Base-by-base conservation (phyloP, 2,113 vertebrate genomes). In the Aphyosemion australe region DNA sequence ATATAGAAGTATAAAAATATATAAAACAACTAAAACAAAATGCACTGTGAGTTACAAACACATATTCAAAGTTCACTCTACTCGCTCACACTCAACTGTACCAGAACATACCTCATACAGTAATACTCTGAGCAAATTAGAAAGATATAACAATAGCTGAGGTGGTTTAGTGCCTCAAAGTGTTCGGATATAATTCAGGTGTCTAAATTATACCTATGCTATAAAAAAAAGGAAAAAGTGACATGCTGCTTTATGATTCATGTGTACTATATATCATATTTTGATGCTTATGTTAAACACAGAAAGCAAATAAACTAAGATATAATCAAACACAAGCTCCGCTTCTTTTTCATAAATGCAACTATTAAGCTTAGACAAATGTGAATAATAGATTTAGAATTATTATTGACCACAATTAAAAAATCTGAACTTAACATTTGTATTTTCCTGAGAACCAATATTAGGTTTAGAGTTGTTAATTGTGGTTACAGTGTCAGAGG, bases 1-100 rank as follows among this genome's bases (percentile, higher is more conserved):
- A 65, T 83, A 82, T 75, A 86, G 63, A 87, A 82, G 74, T 91
- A 91, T 66, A 90, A 90, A 89, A 92, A 91, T 88, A 89, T 86
- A 83, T 84, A 65, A 80, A 82, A 89, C 61, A 74, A 82, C 46
- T 18, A 54, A 37, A 54, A 54, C 52, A 54, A 56, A 55, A 18
- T 54, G 74, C 58, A 72, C 52, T 80, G 80, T 88, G 84, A 84
- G 76, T 69, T 83, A 88, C 79, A 88, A 90, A 88, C 67, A 88
- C 72, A 84, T 77, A 78, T 84, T 74, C 65, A 80, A 82, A 89
- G 58, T 78, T 72, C 76, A 76, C 53, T 64, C 61, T 68, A 46
- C 61, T 73, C 72, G 76, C 74, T 65, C 78, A 72, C 52, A 70
- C 61, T 64, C 60, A 79, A 53, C 70, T 69, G 66, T 46, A 75